These are phyloP conservation scores for Lepidocolaptes lacrymiger DNA, from an alignment of 2,797 vertebrate genomes.

Conservation along the genomic window DNA sequence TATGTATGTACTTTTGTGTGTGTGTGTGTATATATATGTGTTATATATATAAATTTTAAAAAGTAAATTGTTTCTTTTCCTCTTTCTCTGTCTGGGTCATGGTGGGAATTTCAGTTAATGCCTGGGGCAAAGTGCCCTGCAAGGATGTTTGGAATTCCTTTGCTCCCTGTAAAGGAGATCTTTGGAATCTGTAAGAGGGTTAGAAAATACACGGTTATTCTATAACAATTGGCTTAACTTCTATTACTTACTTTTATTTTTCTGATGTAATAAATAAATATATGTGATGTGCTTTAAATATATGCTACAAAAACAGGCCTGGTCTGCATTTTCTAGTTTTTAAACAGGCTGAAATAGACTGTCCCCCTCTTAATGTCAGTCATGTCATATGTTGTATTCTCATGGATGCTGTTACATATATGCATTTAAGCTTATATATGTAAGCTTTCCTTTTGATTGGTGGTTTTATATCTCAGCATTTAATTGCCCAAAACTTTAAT, in stretches of 20 bases:
- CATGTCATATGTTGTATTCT: background rate
- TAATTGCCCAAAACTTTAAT: background rate
- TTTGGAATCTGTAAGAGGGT: constrained; percentile 50
- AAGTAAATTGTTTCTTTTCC: background rate
- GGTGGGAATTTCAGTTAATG: constrained; percentile 68
- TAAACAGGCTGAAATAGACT: background rate
- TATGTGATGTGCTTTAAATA: background rate
- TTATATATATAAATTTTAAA: background rate
- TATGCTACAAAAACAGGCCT: background rate
- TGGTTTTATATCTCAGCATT: background rate
- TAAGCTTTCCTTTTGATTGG: background rate
- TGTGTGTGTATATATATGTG: no score
- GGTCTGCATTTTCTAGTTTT: background rate
- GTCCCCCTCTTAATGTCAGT: background rate
- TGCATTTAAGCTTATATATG: background rate
- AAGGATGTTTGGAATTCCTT: constrained; percentile 75
- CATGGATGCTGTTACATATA: background rate
- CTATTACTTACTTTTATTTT: constrained; percentile 14
- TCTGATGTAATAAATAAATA: background rate
- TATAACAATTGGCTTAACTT: background rate
- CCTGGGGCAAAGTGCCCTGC: constrained; percentile 56
- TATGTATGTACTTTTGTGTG: background rate
- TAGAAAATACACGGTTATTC: background rate
- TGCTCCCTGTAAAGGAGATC: constrained; percentile 61
- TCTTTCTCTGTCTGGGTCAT: constrained; percentile 1